These are phyloP conservation scores for Synaphobranchus kaupii DNA, from an alignment of 2,797 vertebrate genomes.

Conservation along the genomic window DNA sequence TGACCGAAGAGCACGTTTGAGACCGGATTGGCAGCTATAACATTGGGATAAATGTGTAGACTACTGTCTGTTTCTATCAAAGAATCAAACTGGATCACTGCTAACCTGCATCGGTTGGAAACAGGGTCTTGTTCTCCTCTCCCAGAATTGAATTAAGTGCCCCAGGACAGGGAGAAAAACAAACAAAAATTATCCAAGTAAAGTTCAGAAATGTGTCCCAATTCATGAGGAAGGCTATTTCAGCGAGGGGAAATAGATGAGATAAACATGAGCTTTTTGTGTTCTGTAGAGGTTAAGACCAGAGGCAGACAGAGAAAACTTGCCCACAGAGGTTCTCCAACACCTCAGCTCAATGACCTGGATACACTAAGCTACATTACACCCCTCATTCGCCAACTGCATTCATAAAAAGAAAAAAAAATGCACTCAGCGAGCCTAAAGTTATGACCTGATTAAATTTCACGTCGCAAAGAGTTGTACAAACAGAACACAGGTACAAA, in stretches of 20 bases:
- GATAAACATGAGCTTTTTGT: no score
- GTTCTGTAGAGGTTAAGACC: no score
- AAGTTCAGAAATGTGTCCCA: not conserved
- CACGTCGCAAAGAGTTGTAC: not conserved
- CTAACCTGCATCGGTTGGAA: not conserved
- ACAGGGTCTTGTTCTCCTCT: not conserved
- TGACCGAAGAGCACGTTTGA: not conserved
- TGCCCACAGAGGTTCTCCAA: no score
- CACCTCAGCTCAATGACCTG: not conserved
- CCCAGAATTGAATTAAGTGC: not conserved
- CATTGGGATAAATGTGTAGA: not conserved
- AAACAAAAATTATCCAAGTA: not conserved
- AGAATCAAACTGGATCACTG: not conserved
- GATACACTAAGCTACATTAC: not conserved
- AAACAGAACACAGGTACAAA: constrained; percentile 14
- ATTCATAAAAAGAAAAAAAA: not conserved
- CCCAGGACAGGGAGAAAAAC: not conserved
- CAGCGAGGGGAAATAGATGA: not conserved
- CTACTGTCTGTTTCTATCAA: not conserved
- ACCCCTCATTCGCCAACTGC: not conserved
- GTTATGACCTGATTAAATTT: not conserved
- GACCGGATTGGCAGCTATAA: not conserved
- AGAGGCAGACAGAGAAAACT: no score
- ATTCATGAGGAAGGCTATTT: not conserved
- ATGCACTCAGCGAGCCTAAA: not conserved